Evolutionary conservation across 2,113 vertebrate genomes (phyloP).

Genomic region (Malurus cyaneus): DNA sequence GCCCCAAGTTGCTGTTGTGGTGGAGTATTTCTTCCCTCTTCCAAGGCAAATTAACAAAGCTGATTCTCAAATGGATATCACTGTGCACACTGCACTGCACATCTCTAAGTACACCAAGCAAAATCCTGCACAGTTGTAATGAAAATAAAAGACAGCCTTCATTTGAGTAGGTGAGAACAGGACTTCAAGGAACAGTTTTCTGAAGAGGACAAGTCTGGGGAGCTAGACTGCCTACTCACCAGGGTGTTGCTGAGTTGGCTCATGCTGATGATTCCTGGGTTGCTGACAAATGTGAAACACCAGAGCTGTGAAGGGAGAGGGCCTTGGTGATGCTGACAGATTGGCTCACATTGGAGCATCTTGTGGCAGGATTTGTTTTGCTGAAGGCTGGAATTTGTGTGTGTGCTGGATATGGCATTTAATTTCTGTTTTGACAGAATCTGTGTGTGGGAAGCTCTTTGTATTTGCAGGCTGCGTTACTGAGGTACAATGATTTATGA

Average conservation of each 20-base stretch:
- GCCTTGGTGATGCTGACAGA: not conserved
- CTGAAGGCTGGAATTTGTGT: not conserved
- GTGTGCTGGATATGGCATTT: not conserved
- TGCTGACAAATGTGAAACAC: not conserved
- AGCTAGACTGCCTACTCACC: not conserved
- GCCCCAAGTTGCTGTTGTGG: fast-evolving
- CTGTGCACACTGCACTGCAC: not conserved
- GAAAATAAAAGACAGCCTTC: not conserved
- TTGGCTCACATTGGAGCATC: not conserved
- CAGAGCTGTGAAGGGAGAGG: not conserved
- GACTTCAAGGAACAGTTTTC: not conserved
- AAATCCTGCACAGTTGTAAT: not conserved
- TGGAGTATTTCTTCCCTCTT: not conserved
- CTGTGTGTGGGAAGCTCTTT: not conserved
- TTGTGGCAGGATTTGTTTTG: not conserved
- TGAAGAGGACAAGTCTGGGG: not conserved
- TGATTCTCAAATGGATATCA: not conserved
- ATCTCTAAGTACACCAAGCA: not conserved
- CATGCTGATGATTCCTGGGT: fast-evolving
- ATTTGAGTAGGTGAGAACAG: not conserved
- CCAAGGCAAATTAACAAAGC: not conserved
- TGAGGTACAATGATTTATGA: not conserved
- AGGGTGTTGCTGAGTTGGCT: not conserved
- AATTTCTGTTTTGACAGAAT: not conserved
- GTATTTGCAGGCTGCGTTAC: not conserved